A percentile compares a stretch with the other conserved stretches of the same genome.
These are phyloP conservation scores for Buphagus erythrorhynchus DNA, from an alignment of 2,797 vertebrate species.

Conservation along the genomic window DNA sequence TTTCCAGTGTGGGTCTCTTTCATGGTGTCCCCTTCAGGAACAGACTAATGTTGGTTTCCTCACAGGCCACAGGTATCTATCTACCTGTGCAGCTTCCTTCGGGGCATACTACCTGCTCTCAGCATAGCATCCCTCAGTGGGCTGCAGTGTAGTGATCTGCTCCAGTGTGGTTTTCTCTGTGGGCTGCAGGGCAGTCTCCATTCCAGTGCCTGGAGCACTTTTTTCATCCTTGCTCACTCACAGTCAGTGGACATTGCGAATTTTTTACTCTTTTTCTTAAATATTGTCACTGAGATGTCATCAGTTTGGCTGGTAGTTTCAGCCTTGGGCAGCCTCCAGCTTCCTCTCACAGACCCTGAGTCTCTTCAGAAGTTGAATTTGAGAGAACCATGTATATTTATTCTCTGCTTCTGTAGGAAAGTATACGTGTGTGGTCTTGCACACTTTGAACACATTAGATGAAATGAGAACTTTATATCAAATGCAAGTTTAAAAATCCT, in stretches of 20 bases:
- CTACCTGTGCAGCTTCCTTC: neutral
- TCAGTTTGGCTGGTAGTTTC: neutral
- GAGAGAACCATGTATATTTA: neutral
- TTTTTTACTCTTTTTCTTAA: neutral
- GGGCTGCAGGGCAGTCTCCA: neutral
- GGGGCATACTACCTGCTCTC: rapidly evolving
- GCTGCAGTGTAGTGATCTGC: neutral
- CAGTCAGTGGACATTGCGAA: rapidly evolving
- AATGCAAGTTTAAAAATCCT: neutral
- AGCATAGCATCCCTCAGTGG: rapidly evolving
- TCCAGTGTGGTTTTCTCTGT: rapidly evolving
- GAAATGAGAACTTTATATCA: neutral
- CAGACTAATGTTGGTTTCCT: neutral
- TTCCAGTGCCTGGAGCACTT: neutral
- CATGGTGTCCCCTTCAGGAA: neutral
- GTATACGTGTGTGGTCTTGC: neutral
- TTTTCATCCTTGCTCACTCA: rapidly evolving
- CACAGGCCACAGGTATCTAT: neutral
- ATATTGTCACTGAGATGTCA: neutral
- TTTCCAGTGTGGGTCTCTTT: neutral
- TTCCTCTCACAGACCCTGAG: neutral
- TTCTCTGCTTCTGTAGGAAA: neutral
- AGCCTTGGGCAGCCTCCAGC: neutral
- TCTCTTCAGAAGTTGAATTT: neutral
- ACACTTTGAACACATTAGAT: neutral